Evolutionary conservation across 2,797 vertebrate genomes (phyloP), one percentile per base, ranked within the genome.

Genomic region (Gouania willdenowi): DNA sequence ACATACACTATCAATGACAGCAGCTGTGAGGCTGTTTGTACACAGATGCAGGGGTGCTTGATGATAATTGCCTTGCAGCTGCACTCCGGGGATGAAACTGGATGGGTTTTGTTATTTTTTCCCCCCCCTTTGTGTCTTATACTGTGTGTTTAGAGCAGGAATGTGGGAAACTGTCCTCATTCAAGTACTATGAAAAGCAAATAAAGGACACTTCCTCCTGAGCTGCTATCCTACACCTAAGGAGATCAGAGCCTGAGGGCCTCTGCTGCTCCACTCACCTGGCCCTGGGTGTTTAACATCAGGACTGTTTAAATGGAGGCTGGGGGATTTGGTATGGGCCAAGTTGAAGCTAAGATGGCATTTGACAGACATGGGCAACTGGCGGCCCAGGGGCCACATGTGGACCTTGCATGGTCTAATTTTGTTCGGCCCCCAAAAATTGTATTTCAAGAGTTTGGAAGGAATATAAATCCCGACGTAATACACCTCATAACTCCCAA

Each of bases 21-120:
- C 84, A 88, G 87, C 85, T 87, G 86, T 68, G 73, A 78, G 67
- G 80, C 82, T 88, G 87, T 89, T 89, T 87, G 84, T 87, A 87
- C 85, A 88, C 88, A 89, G 82, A 87, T 87, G 84, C 75, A 70
- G 64, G 61, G 71, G 61, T 74, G 64, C 79, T 79, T 81, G 70
- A 85, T 85, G 79, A 79, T 87, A 87, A 88, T 84, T 86, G 66
- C 77, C 79, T 76, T 18, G 69, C 84, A 88, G 86, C 85, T 89
- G 87, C 81, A 62, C 79, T 83, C 53, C 26, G 44, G 51, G 46
- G 50, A 48, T 55, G 57, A 59, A 74, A 58, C 56, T 41, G 63
- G 47, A 33, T 62, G 39, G 2, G 13, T 25, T 60, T 50, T 43
- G 29, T 38, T 43, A 30, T 31, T 38, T 30, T 32, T 29, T 19